phyloP scores from a whole-genome alignment of 2,888 invertebrate genomes.

The Drosophila meridiana region DNA sequence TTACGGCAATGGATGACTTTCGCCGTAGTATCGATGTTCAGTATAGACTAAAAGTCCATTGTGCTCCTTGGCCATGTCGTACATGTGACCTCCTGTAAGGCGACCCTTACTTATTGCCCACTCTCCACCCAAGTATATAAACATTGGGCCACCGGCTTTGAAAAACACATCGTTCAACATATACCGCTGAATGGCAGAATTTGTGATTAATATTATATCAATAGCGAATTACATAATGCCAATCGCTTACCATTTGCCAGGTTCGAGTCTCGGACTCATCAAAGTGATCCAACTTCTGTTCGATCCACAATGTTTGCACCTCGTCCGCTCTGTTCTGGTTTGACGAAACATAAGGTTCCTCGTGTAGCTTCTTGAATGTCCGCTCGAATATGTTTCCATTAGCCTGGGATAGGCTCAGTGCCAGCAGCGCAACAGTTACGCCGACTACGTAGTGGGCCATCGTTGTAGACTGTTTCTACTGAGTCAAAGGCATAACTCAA shows the following conservation, averaged over 20 bases:
- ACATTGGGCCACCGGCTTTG: conserved; percentile 86
- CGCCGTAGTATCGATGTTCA: conserved; percentile 93
- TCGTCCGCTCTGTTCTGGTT: conserved; percentile 59
- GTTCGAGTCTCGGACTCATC: conserved; percentile 86
- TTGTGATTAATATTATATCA: background rate
- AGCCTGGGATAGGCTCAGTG: conserved; percentile 22
- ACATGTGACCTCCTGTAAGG: conserved; percentile 87
- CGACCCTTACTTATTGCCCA: conserved; percentile 88
- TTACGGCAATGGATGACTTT: conserved; percentile 90
- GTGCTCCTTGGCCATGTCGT: conserved; percentile 87
- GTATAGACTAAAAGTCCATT: conserved; percentile 89
- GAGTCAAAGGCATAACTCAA: conserved; percentile 11
- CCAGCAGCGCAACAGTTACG: conserved; percentile 37
- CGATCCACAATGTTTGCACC: conserved; percentile 85
- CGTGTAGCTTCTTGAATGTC: conserved; percentile 81
- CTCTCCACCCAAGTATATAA: conserved; percentile 90
- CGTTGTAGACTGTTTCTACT: conserved; percentile 45
- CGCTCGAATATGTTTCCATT: conserved; percentile 68
- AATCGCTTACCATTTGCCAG: conserved; percentile 86
- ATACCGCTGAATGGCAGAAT: conserved; percentile 83
- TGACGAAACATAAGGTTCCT: conserved; percentile 84
- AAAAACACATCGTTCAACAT: conserved; percentile 86
- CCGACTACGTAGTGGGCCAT: conserved; percentile 49
- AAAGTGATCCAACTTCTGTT: conserved; percentile 88
- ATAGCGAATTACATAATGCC: conserved; percentile 16